phyloP scores from a whole-genome alignment of 2,113 vertebrate species.

The Aleadryas rufinucha region DNA sequence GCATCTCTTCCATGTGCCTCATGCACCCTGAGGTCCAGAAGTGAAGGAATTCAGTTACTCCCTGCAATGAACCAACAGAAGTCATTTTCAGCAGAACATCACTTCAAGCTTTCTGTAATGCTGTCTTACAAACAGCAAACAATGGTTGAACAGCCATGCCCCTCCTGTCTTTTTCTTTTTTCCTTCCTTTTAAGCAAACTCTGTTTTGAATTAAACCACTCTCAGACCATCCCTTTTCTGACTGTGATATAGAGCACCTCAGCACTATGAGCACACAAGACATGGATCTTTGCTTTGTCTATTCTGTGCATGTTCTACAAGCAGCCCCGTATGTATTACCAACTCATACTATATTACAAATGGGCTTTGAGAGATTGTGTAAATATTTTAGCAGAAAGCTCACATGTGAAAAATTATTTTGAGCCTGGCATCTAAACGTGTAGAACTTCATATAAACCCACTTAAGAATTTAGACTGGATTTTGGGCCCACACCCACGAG shows the following conservation, averaged over 20 bases:
- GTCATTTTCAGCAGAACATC: not conserved
- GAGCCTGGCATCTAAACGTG: not conserved
- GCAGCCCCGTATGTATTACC: not conserved
- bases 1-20: not conserved
- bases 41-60: not conserved
- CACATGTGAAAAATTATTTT: not conserved
- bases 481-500: not conserved
- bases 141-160: not conserved
- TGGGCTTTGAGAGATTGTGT: not conserved
- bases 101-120: not conserved
- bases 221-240: not conserved
- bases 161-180: accelerated
- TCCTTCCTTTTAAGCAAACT: not conserved
- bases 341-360: not conserved
- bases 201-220: not conserved
- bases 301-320: not conserved
- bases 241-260: not conserved
- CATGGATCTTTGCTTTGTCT: not conserved
- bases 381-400: slow-evolving; percentile 22
- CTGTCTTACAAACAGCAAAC: not conserved
- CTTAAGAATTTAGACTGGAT: not conserved
- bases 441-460: not conserved
- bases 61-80: not conserved
- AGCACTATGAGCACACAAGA: not conserved
- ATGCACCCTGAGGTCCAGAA: not conserved